Base-by-base conservation (phyloP, 2,797 vertebrate genomes). In the Esox masquinongy region DNA sequence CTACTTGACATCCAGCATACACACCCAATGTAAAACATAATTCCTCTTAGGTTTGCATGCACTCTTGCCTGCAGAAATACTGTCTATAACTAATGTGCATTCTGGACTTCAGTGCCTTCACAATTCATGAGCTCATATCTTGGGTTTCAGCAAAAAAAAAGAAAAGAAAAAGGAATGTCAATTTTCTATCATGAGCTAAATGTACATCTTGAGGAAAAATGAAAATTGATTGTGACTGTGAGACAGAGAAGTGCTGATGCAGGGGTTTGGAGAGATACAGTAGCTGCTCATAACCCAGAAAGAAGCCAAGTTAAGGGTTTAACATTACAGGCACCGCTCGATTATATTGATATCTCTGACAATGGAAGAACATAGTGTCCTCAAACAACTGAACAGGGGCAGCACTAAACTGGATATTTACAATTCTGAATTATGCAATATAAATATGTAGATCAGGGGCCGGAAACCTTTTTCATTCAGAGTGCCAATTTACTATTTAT, bases 271-370 rank as follows among this genome's bases (percentile, higher is more conserved):
- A 50, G 80, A 83, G 77, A 87, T 64, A 75, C 71, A 34, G 74
- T 74, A 51, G 70, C 50, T 26, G 73, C 85, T 72, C 16, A 0
- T 74, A 81, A 84, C 84, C 81, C 74, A 83, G 85, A 89, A 68
- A 80, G 34, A 76, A 43, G 43, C 68, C 36, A 39, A 3, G 36
- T 39, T 39, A 70, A 74, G 84, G 64, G 77, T 76, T 81, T 78
- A 56, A 14, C 43, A 77, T 50, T 34, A 78, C 69, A 72, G 74
- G 79, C 74, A 39, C 51, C 39, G 73, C 80, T 88, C 83, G 83
- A 84, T 87, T 76, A 80, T 76, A 87, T 87, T 87, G 89, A 89
- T 84, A 83, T 75, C 71, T 36, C 80, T 56, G 72, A 86, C 85
- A 89, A 86, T 77, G 64, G 49, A 78, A 77, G 15, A 36, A 71